Base-by-base conservation (phyloP, 1,140 invertebrate genomes). In the Drosophila prosaltans region DNA sequence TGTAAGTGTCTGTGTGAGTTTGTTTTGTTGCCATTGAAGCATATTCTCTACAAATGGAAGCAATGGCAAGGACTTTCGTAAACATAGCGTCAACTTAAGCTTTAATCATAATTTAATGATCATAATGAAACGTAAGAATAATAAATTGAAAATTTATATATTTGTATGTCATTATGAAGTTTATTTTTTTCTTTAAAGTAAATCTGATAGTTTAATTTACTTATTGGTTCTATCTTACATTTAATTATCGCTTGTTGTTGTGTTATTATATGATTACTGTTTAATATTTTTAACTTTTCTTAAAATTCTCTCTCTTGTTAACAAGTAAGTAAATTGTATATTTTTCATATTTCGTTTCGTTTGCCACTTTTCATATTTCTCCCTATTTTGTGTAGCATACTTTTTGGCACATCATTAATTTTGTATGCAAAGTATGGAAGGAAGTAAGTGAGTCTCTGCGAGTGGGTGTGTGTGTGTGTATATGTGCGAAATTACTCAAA, bases 321-420 rank as follows among this genome's bases (percentile, higher is more conserved):
- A 7, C 32, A 36, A 36, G 32, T 36, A 7, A 6, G 1, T 36
- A 36, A 36, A 36, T 36, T 36, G 32, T 36, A 36, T 36, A 7
- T 36, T 36, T 36, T 36, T 36, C 32, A 36, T 6, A 36, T 36
- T 36, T 36, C 0, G 32, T 26, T 39, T 16, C 3, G 2, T n/a
- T 28, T 39, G 5, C 4, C n/a, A 24, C 3, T 41, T 21, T 2
- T 10, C 0, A 9, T 16, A 45, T 41, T 41, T 32, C 43, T 61
- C 64, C 48, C 43, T 55, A 70, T 69, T 68, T 74, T 63, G 67
- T 62, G 65, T 72, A 71, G 82, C 82, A 59, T 70, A 74, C 82
- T 86, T 86, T 88, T 88, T 39, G 72, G 74, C 83, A 69, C 80
- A 67, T 80, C 72, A 86, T 83, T 88, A 77, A 88, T 88, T 88